Conservation (phyloP, 1,140 invertebrate species). For the Riptortus pedestris region DNA sequence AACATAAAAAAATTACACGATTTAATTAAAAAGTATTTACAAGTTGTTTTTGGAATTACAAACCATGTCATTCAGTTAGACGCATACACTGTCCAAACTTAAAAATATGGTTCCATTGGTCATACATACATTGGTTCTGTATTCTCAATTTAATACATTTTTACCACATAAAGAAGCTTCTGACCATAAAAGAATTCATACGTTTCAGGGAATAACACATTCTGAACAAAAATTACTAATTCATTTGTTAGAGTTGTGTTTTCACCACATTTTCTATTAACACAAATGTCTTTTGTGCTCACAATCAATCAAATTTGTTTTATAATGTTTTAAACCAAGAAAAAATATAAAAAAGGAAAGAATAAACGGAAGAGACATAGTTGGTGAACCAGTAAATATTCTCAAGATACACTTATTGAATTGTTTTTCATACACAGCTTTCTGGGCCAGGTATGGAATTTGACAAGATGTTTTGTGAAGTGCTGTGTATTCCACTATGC, state of each 20-base stretch:
- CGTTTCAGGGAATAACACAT: too few relatives aligned
- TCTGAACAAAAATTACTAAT: background rate
- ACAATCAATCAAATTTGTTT: too few relatives aligned
- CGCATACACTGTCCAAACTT: background rate
- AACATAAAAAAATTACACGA: background rate
- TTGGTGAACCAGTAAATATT: background rate
- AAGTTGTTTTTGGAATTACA: background rate
- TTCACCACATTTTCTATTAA: too few relatives aligned
- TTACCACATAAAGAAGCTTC: too few relatives aligned
- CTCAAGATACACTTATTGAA: background rate
- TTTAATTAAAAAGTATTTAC: conserved; percentile 5
- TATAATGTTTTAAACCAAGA: too few relatives aligned
- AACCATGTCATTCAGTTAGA: background rate
- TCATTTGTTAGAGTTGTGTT: too few relatives aligned
- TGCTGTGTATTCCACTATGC: conserved; percentile 31
- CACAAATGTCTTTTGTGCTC: too few relatives aligned
- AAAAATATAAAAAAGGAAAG: too few relatives aligned
- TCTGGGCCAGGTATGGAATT: conserved; percentile 63
- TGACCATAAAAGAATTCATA: too few relatives aligned
- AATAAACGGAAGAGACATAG: too few relatives aligned
- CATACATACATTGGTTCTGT: background rate
- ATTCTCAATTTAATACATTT: background rate
- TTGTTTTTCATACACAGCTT: conserved; percentile 48
- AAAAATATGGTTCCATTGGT: background rate
- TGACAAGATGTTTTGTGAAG: conserved; percentile 50